phyloP scores from a whole-genome alignment of 2,113 vertebrate species.

The Leucosticte australis region DNA sequence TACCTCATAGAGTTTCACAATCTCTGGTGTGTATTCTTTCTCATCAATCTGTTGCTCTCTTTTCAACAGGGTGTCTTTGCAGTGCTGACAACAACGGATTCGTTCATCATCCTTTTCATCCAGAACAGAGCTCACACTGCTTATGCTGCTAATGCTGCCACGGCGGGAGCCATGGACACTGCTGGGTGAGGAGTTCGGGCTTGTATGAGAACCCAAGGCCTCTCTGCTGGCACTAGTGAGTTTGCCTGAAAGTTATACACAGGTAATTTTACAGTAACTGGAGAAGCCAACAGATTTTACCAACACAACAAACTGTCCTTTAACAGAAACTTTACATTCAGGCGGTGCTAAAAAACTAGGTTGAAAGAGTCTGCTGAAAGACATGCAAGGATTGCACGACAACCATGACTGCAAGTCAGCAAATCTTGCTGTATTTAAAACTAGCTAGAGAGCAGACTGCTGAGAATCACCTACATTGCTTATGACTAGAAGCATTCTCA shows the following conservation, averaged over 20 bases:
- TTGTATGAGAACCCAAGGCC: slow-evolving; percentile 79
- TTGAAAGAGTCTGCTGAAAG: background rate
- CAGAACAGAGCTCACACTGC: slow-evolving; percentile 89
- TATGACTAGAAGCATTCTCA: background rate
- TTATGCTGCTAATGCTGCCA: slow-evolving; percentile 90
- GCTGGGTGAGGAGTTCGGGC: slow-evolving; percentile 79
- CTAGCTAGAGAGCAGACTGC: background rate
- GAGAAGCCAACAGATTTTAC: background rate
- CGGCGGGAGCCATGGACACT: slow-evolving; percentile 84
- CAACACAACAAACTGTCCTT: background rate
- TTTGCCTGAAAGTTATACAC: slow-evolving; percentile 78
- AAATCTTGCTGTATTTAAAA: background rate
- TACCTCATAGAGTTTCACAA: slow-evolving; percentile 93
- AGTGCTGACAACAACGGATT: slow-evolving; percentile 93
- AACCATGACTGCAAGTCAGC: background rate
- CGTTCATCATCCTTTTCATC: slow-evolving; percentile 94
- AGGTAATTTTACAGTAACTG: background rate
- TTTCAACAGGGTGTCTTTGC: slow-evolving; percentile 88
- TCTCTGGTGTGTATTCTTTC: slow-evolving; percentile 82
- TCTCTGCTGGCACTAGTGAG: slow-evolving; percentile 89
- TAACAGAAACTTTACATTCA: background rate
- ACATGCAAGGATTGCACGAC: background rate
- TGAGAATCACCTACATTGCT: background rate
- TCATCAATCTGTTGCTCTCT: slow-evolving; percentile 92
- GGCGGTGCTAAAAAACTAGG: background rate